Conservation (phyloP, 2,113 vertebrate genomes). For the Gila orcuttii region DNA sequence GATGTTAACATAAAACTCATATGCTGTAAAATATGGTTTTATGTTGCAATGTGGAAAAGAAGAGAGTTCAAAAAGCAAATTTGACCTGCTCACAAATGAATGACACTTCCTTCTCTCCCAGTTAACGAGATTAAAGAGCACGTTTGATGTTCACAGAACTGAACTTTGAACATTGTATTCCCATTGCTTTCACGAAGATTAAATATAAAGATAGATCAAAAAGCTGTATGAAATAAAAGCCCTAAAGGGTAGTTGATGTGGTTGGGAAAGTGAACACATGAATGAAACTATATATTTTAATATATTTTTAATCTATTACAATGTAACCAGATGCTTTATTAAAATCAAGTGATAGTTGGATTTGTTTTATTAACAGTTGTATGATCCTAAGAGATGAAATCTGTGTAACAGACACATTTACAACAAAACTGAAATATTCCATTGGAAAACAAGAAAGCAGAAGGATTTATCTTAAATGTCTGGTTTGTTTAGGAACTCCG, state of each 20-base stretch:
- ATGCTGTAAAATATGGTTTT: background rate
- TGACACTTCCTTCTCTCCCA: background rate
- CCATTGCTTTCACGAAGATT: constrained; percentile 61
- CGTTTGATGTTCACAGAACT: constrained; percentile 37
- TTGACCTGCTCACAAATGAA: background rate
- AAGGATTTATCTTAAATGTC: background rate
- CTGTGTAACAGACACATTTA: background rate
- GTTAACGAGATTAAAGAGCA: constrained; percentile 3
- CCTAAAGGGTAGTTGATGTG: constrained; percentile 25
- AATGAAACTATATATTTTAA: background rate
- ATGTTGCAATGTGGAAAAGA: background rate
- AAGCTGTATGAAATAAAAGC: constrained; percentile 50
- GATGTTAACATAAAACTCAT: background rate
- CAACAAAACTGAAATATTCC: no score
- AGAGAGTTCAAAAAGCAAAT: background rate
- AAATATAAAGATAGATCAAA: constrained; percentile 67
- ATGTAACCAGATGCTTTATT: constrained; percentile 46
- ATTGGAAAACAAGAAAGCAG: background rate
- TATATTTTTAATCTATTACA: constrained; percentile 31
- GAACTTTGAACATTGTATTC: constrained; percentile 50
- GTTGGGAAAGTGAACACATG: constrained; percentile 21
- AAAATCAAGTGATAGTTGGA: background rate
- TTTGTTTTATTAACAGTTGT: background rate
- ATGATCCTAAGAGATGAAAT: background rate
- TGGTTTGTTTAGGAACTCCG: background rate